Base-by-base conservation (phyloP, 2,113 vertebrate genomes). In the Crocuta crocuta region DNA sequence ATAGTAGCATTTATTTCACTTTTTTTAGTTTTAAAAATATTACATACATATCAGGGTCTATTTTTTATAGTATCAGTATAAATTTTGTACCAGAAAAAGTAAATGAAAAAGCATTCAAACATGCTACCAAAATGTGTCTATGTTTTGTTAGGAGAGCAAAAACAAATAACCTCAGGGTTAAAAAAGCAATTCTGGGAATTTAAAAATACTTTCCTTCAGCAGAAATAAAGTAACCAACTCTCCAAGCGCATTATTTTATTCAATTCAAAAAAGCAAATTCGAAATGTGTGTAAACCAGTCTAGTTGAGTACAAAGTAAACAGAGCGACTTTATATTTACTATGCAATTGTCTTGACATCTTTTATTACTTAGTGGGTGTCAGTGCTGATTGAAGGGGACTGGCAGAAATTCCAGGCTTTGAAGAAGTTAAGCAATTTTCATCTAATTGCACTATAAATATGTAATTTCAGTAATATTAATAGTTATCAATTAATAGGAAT, bases 191-290 rank as follows among this genome's bases (percentile, higher is more conserved):
- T 93, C 0, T 33, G 73, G 0, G 43, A 63, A 58, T 95, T 90
- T 92, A 28, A 96, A 45, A 81, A 97, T 70, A 87, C 85, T 95
- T 96, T 97, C 71, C 39, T 97, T 90, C 68, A 91, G 28, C 93
- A 91, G 50, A 95, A 97, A 68, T 83, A 89, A 95, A 98, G 93
- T 58, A 97, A 91, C 6, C 43, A 88, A 88, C 43, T 50, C 88
- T 97, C 63, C 4, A 95, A 96, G 13, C 19, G 89, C 84, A 89
- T 81, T 94, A 88, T 12, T 0, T 66, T 39, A 13, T 68, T 97
- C 55, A 68, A 35, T 97, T 85, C 68, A 91, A 96, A 96, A 1
- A 48, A 89, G 35, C 65, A 96, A 95, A 97, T 93, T 55, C 89
- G 15, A 78, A 96, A 45, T 61, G 33, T 76, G 58, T 84, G 21